Base-by-base conservation (phyloP, 1,140 invertebrate species). In the Drosophila sechellia region DNA sequence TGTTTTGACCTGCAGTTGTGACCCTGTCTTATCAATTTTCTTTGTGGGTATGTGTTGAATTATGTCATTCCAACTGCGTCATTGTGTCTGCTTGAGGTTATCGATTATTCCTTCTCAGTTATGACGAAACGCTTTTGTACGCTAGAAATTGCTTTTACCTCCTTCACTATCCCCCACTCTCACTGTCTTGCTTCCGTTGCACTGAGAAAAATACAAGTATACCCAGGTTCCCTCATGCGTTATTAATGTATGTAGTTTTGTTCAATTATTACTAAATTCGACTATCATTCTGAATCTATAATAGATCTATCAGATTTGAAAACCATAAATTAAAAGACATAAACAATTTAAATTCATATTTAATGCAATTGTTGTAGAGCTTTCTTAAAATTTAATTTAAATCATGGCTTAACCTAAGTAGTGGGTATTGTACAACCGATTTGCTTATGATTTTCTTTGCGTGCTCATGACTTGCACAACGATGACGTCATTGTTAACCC, bases 401-500 rank as follows among this genome's bases (percentile, higher is more conserved):
- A 25, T 22, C 2, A 6, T 27, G 0, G 1, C 8, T 31, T 31
- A 10, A 43, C 1, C 43, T 13, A 5, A 13, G 0, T 13, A 25
- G 17, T 22, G 13, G 17, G 0, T 17, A 40, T 22, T 56, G 13
- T 10, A 11, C 0, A 12, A 25, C 8, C 3, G 4, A n/a, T 37
- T 11, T 46, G 13, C 10, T 46, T 34, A 5, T 39, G 1, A 22
- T 65, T 69, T 27, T 17, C 27, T 20, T 20, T 20, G 42, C 27
- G 34, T 70, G 34, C 35, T 57, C 64, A 34, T 49, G 64, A 70
- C 66, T 77, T 75, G 71, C 76, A 81, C 84, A 87, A 89, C 79
- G 52, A 77, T 89, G 84, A 89, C 84, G 84, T 89, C 84, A 89
- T 61, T 74, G 84, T 84, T 89, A 89, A 78, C 85, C 84, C 84